Percentiles rank a stretch among this genome's conserved stretches.
Conservation (phyloP, 2,888 invertebrate genomes). For the Autographa gamma region DNA sequence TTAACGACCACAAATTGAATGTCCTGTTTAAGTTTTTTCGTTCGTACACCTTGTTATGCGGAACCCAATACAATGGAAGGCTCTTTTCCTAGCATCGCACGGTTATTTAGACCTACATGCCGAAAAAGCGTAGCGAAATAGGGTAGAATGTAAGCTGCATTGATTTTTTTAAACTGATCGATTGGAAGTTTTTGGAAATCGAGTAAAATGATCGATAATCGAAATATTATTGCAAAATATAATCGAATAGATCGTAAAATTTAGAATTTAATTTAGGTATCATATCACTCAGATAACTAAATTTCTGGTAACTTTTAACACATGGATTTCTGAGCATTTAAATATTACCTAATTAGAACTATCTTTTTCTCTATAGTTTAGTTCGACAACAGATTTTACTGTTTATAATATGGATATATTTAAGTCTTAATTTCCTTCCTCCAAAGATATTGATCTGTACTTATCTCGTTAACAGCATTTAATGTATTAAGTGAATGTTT, state of each 20-base stretch:
- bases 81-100: constrained; percentile 61
- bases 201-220: neutral
- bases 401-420: neutral
- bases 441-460: neutral
- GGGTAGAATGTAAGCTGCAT: constrained; percentile 68
- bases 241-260: constrained; percentile 3
- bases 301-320: no score
- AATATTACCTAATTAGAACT: no score
- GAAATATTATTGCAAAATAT: constrained; percentile 17
- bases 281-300: neutral
- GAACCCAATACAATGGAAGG: constrained; percentile 61
- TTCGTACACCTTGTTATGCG: constrained; percentile 72
- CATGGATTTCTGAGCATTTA: no score
- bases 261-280: neutral
- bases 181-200: constrained; percentile 42
- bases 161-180: constrained; percentile 68
- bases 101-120: constrained; percentile 61
- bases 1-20: constrained; percentile 81
- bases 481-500: constrained; percentile 6
- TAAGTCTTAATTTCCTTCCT: neutral
- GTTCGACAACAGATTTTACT: neutral
- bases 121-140: constrained; percentile 78
- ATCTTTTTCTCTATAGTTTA: no score
- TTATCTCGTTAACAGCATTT: constrained; percentile 1
- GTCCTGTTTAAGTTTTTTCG: constrained; percentile 70